Base-by-base conservation (phyloP, 2,797 vertebrate genomes). In the Pogonophryne albipinna region DNA sequence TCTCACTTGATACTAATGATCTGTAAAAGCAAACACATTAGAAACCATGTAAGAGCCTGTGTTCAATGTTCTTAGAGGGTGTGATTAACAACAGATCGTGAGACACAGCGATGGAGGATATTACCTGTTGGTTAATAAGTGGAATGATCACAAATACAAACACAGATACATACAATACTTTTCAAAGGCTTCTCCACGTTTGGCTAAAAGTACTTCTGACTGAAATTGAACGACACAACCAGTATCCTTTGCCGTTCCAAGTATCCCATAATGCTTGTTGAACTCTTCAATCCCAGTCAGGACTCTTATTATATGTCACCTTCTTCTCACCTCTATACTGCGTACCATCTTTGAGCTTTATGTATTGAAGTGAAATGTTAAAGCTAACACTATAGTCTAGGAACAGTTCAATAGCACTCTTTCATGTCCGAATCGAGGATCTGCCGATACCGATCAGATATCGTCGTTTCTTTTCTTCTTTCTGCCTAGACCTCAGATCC, bases 1-100 rank as follows among this genome's bases (percentile, higher is more conserved):
- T 20, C 75, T 23, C 76, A 68, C 72, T 60, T 68, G 69, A 89
- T 76, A 66, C 69, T 78, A 87, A 88, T 82, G 77, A 81, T 76
- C n/a, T 50, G 67, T 59, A 71, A 64, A 27, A 66, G 80, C 53
- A 73, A 42, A 20, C 63, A 80, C 41, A 41, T 15, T 31, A 71
- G 60, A 53, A 15, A 47, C 38, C 38, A 59, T 50, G 41, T 11
- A 27, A 27, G 23, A 27, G 23, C 23, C 23, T 27, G 23, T 27
- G 23, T 27, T 4, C 23, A 27, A 27, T 4, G 23, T 27, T 27
- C 23, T 27, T 27, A 27, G 23, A 27, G 3, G 23, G 51, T 67
- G 71, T 63, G 53, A 76, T 31, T 38, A 38, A 38, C 34, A 38
- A 38, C 57, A 57, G 27, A 71, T 15, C 50, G 38, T 47, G 46